Percentiles rank a stretch among this genome's conserved stretches.
Evolutionary conservation across 1,140 invertebrate genomes (phyloP).

Genomic region (Melipona quadrifasciata): DNA sequence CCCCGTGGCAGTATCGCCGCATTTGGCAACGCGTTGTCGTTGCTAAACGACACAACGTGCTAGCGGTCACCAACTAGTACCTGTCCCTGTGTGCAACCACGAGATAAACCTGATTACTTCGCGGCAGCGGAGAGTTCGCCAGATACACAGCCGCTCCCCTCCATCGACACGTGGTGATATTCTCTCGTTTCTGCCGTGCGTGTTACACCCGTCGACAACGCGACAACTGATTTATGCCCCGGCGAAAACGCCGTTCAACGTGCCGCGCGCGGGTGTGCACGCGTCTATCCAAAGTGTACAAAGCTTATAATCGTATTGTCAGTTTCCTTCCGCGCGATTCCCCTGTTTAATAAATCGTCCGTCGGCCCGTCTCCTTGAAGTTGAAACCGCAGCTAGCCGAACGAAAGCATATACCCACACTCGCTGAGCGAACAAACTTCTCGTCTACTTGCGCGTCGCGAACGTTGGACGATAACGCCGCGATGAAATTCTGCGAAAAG

Average conservation of each 20-base stretch:
- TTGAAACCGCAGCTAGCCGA: not conserved
- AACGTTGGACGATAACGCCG: no score
- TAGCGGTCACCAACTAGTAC: constrained; percentile 48
- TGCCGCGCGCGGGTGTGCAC: not conserved
- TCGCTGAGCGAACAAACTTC: no score
- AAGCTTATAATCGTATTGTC: constrained; percentile 38
- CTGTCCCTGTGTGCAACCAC: constrained; percentile 62
- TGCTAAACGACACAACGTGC: constrained; percentile 57
- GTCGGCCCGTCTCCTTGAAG: not conserved
- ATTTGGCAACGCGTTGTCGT: constrained; percentile 31
- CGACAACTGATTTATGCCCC: constrained; percentile 59
- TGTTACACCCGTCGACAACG: constrained; percentile 49
- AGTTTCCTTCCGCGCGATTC: not conserved
- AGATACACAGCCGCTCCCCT: constrained; percentile 15
- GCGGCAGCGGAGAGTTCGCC: constrained; percentile 56
- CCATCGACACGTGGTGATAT: constrained; percentile 59
- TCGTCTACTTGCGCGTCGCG: no score
- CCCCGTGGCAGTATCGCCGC: not conserved
- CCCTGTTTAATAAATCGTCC: not conserved
- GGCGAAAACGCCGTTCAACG: constrained; percentile 37
- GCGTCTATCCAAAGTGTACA: constrained; percentile 14
- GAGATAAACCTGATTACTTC: constrained; percentile 65
- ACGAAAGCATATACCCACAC: no score
- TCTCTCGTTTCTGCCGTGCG: constrained; percentile 41
- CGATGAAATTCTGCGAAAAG: no score